Evolutionary conservation across 2,113 vertebrate species (phyloP).

Genomic region (Oncorhynchus tshawytscha): DNA sequence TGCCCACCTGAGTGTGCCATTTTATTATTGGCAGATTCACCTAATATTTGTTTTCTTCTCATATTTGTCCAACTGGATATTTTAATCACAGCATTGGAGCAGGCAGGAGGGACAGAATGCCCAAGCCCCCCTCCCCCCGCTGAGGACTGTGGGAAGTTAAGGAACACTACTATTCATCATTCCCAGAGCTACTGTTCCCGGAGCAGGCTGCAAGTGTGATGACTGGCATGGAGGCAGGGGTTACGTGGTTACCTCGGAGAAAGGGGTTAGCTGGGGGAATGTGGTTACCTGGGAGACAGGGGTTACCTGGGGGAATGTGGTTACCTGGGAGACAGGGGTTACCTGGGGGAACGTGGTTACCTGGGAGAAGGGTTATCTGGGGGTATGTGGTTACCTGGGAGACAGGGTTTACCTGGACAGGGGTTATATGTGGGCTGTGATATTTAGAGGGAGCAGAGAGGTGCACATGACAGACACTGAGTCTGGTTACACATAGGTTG

Average conservation of each 20-base stretch:
- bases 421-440: not conserved
- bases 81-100: not conserved
- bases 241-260: too few species aligned
- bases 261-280: too few species aligned
- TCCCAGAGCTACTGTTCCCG: too few species aligned
- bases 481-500: constrained; percentile 22
- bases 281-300: constrained; percentile 5
- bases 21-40: not conserved
- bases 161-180: too few species aligned
- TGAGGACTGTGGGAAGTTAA: constrained; percentile 42
- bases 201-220: constrained; percentile 75
- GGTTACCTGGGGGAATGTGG: constrained; percentile 45
- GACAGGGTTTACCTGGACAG: too few species aligned
- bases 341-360: too few species aligned
- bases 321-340: not conserved
- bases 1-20: not conserved
- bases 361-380: constrained; percentile 3
- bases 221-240: constrained; percentile 61
- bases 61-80: not conserved
- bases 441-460: constrained; percentile 33
- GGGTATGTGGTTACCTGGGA: too few species aligned
- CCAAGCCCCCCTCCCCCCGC: constrained; percentile 19
- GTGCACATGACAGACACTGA: constrained; percentile 36
- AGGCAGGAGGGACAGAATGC: constrained; percentile 47
- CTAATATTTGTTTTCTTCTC: not conserved